These are phyloP conservation scores for Apostichopus parvimensis DNA, from an alignment of 35 echinoderm and acorn worm genomes.

Conservation along the genomic window DNA sequence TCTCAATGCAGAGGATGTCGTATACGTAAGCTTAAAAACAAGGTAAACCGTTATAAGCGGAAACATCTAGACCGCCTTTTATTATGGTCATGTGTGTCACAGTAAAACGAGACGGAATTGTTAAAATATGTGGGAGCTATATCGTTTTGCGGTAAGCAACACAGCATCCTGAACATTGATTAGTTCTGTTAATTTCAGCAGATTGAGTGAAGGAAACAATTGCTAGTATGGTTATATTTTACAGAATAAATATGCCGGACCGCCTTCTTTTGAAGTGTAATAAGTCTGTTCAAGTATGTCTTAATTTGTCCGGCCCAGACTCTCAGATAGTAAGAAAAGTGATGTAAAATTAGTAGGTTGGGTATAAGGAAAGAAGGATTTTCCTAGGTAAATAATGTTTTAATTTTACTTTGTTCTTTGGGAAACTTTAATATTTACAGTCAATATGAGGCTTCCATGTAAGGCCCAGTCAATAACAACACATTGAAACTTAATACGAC, in stretches of 20 bases:
- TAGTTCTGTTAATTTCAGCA: background rate
- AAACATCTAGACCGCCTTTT: too few species aligned
- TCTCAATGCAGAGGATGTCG: too few species aligned
- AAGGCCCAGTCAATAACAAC: background rate
- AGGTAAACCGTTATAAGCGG: too few species aligned
- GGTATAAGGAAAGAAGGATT: background rate
- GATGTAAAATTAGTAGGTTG: background rate
- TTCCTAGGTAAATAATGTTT: constrained; percentile 24
- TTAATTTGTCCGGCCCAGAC: constrained; percentile 15
- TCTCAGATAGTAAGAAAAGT: background rate
- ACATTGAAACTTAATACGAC: background rate
- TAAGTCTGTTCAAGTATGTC: background rate
- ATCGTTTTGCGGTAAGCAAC: background rate
- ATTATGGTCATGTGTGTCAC: too few species aligned
- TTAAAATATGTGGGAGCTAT: too few species aligned
- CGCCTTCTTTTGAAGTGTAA: constrained; percentile 3
- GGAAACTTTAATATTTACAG: background rate
- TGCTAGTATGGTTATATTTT: background rate
- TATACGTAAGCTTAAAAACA: too few species aligned
- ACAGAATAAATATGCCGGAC: background rate
- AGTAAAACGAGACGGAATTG: too few species aligned
- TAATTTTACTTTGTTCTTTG: background rate
- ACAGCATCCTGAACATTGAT: background rate
- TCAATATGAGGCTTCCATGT: constrained; percentile 13
- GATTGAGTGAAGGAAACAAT: background rate